Base-by-base conservation (phyloP, 2,113 vertebrate species). In the Fulmarus glacialis region DNA sequence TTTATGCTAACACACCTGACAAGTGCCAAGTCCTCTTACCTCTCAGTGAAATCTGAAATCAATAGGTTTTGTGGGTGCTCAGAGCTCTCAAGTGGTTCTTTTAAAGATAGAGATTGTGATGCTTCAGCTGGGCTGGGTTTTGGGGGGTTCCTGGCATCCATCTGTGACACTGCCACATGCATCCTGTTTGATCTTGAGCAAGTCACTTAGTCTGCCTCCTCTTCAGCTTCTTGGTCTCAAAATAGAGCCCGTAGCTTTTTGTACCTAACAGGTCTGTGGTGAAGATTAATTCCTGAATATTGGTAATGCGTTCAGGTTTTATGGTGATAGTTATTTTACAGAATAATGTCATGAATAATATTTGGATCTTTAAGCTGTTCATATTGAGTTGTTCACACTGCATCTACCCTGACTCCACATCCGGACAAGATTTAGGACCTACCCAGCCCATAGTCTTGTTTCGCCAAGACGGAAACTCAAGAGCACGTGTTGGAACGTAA, bases 1-100 rank as follows among this genome's bases (percentile, higher is more conserved):
- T 90, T 90, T 40, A 60, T 56, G 83, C 55, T 89, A 79, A 89
- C 85, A 71, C 24, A 96, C 79, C 90, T 91, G 60, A 77, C 84
- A 92, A 93, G 67, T 47, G 70, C 72, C 87, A 74, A 67, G 64
- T 50, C 23, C 23, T 70, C 66, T 70, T 56, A 70, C 20, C 62
- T 86, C 58, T 82, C 23, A 7, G 30, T 40, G 67, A 90, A 91
- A 82, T 43, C 53, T 63, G 78, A 80, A 94, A 88, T 95, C 84
- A 74, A 36, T 63, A 52, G 74, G 62, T 73, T 75, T 77, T 67
- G 62, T 77, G 82, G 82, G 74, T 95, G 60, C 56, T 89, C 30
- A n/a, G 75, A 40, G 48, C 56, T 89, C 62, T 87, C 45, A 70
- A 56, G 56, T 47, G 55, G 43, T 64, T 87, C 87, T 53, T 79